Evolutionary conservation across 2,888 invertebrate genomes (phyloP).

Genomic region (Plagodis dolabraria): DNA sequence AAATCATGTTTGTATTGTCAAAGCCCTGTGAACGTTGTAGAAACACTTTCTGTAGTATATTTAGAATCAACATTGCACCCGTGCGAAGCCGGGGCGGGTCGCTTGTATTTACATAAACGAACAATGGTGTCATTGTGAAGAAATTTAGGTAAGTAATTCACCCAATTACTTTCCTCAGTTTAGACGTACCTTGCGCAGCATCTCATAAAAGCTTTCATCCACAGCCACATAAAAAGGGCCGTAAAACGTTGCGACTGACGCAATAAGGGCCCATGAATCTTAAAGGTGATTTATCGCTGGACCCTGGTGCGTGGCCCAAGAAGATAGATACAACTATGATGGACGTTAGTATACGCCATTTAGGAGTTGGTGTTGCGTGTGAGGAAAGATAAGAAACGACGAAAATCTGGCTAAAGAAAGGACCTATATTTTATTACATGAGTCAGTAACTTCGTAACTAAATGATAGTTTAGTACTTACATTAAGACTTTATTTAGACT

Average conservation of each 20-base stretch:
- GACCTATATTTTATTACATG: no score
- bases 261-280: slow-evolving; percentile 63
- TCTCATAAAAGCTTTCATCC: slow-evolving; percentile 37
- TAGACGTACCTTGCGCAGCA: slow-evolving; percentile 23
- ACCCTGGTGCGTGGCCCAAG: slow-evolving; percentile 11
- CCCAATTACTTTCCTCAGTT: slow-evolving; percentile 20
- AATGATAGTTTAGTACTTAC: no score
- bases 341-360: slow-evolving; percentile 12
- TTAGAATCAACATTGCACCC: no score
- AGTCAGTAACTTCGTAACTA: no score
- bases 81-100: no score
- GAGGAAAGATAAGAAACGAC: background rate
- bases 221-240: slow-evolving; percentile 39
- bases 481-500: no score
- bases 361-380: slow-evolving; percentile 8
- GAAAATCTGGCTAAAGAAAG: no score
- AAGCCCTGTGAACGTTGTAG: no score
- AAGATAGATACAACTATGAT: slow-evolving; percentile 20
- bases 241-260: slow-evolving; percentile 48
- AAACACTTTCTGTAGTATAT: no score
- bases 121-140: background rate
- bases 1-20: no score
- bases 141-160: slow-evolving; percentile 1
- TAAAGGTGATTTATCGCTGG: slow-evolving; percentile 62
- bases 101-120: no score